Conservation (phyloP, 2,113 vertebrate species). For the Notothenia coriiceps region DNA sequence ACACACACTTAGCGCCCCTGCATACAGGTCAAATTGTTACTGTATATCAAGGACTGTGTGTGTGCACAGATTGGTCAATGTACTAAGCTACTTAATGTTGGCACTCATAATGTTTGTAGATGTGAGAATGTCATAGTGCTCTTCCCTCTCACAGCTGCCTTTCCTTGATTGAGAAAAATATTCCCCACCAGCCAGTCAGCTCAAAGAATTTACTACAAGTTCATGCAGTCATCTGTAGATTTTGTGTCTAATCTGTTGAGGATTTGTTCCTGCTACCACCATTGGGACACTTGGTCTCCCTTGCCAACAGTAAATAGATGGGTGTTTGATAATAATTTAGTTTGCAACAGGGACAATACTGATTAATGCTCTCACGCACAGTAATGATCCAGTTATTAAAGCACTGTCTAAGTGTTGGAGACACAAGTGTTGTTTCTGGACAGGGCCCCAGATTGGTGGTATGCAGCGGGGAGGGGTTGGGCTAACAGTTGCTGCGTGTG, state of each 20-base stretch:
- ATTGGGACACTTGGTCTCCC: background rate
- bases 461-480: constrained; percentile 69
- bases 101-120: constrained; percentile 47
- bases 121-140: constrained; percentile 43
- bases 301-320: background rate
- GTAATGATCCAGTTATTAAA: constrained; percentile 46
- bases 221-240: constrained; percentile 25
- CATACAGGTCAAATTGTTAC: no score
- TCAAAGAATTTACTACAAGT: constrained; percentile 36
- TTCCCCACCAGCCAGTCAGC: constrained; percentile 59
- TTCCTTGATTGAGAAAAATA: constrained; percentile 56
- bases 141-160: constrained; percentile 72
- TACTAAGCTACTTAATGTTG: background rate
- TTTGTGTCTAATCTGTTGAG: constrained; percentile 5
- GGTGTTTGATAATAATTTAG: background rate
- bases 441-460: constrained; percentile 68
- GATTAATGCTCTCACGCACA: constrained; percentile 6
- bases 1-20: no score
- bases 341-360: background rate
- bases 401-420: constrained; percentile 59
- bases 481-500: constrained; percentile 72
- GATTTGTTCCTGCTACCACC: background rate
- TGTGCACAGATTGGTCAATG: background rate
- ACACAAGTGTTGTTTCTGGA: constrained; percentile 78
- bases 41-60: background rate